Base-by-base conservation (phyloP, 1,140 invertebrate species). In the Papilio xuthus region DNA sequence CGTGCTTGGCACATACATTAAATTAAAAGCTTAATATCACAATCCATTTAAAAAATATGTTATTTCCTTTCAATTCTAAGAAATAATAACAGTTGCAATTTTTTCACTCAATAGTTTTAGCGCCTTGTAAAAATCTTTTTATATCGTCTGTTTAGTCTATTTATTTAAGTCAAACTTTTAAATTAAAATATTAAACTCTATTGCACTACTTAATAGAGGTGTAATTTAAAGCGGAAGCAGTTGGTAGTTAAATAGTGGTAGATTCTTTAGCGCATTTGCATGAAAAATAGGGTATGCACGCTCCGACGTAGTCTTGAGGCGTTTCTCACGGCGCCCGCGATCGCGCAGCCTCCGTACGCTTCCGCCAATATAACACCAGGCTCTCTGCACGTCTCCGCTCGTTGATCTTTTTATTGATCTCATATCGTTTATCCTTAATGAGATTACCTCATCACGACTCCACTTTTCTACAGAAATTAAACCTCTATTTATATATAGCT, bases 211-310 rank as follows among this genome's bases (percentile, higher is more conserved):
- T 88, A 90, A 88, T 83, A 86, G 86, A 88, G 90, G 79, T 86
- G 84, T 83, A 85, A 41, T 6, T 42, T 15, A 18, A 41, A 87
- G 84, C 84, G 79, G 80, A 84, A 78, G 82, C 84, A 83, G 81
- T 78, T 78, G 81, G 77, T 78, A 76, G 77, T 80, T 79, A 78
- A 77, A 79, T 85, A 76, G 77, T 79, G 82, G 81, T 80, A 81
- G 86, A 87, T 87, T 87, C 82, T 79, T 81, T 76, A 74, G 82
- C 83, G 77, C 85, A 93, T 93, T 93, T 90, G 92, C 92, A 93
- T 93, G 86, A 88, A 84, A 85, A 93, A 92, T 93, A 92, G 92
- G 92, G 87, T 85, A 85, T 86, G 89, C 92, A 93, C 92, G 92
- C 90, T 89, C 81, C 85, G 79, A 78, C 82, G 86, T 83, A 81